These are phyloP conservation scores for Aphodius sticticus DNA, from an alignment of 2,888 invertebrate species.

Conservation along the genomic window DNA sequence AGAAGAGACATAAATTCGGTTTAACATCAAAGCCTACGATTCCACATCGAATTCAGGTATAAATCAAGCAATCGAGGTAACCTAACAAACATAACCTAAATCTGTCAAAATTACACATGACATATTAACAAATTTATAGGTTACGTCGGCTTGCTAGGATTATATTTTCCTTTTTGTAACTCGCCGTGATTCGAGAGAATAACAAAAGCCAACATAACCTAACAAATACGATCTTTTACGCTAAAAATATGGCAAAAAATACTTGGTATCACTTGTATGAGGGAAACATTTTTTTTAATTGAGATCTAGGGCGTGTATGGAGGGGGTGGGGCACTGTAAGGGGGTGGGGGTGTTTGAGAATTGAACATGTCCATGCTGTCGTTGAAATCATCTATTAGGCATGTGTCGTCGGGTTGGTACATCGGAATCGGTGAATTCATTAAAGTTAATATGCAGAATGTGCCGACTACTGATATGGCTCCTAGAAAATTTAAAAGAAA, in stretches of 20 bases:
- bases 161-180: background rate
- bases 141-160: background rate
- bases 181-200: background rate
- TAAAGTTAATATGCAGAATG: constrained; percentile 73
- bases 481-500: too few species aligned
- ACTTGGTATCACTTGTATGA: constrained; percentile 11
- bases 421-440: constrained; percentile 63
- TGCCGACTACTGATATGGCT: constrained; percentile 71
- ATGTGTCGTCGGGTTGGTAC: constrained; percentile 61
- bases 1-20: constrained; percentile 15
- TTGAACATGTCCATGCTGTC: constrained; percentile 67
- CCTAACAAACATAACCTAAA: background rate
- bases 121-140: background rate
- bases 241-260: background rate
- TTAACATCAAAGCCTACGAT: constrained; percentile 13
- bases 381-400: constrained; percentile 70
- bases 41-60: background rate
- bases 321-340: constrained; percentile 62
- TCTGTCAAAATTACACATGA: background rate
- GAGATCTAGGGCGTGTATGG: constrained; percentile 65
- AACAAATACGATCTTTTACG: constrained; percentile 7
- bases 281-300: background rate
- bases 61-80: background rate
- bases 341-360: constrained; percentile 66
- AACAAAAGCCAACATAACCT: constrained; percentile 5